Evolutionary conservation across 2,113 vertebrate species (phyloP), one percentile per base, ranked within the genome.

Genomic region (Fulmarus glacialis): DNA sequence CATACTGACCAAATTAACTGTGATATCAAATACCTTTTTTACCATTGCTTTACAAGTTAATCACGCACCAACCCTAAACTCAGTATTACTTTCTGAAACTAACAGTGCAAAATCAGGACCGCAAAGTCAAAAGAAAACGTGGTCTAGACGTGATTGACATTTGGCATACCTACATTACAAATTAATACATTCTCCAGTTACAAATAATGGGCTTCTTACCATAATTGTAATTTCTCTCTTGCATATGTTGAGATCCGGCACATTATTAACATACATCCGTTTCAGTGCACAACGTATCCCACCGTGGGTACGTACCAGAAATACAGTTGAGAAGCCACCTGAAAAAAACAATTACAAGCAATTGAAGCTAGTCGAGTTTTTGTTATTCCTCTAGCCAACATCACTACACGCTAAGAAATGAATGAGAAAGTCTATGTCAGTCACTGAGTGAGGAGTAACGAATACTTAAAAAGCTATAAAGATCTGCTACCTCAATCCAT

Each of bases 301-400:
- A 29, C 99, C 98, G 58, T 99, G 98, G 11, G 99, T 99, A 9
- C 99, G 99, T n/a, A 99, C 99, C 93, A 99, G 96, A 59, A 99
- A 99, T 93, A 99, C 99, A 7, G 99, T 99, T 0, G 99, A 99
- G 95, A 99, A 99, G 18, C 99, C 99, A 92, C 99, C 99, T 99
- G 91, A 2, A 74, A 96, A 70, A 56, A 15, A 75, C 14, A 13
- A n/a, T 42, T 0, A 40, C 34, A 66, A 40, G 17, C 12, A n/a
- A 32, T 7, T 72, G 4, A 20, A 63, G 50, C 8, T 13, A 4
- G 32, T 5, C 16, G 12, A 82, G 23, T 2, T n/a, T 11, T 18
- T 12, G 6, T 11, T 17, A 8, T 17, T 79, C 12, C n/a, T 87
- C 32, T 8, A 56, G 26, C 2, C 21, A 32, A 14, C 63, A 34